A percentile compares a stretch with the other conserved stretches of the same genome.
These are phyloP conservation scores for Meteorus colon DNA, from an alignment of 2,888 invertebrate genomes.

Conservation along the genomic window DNA sequence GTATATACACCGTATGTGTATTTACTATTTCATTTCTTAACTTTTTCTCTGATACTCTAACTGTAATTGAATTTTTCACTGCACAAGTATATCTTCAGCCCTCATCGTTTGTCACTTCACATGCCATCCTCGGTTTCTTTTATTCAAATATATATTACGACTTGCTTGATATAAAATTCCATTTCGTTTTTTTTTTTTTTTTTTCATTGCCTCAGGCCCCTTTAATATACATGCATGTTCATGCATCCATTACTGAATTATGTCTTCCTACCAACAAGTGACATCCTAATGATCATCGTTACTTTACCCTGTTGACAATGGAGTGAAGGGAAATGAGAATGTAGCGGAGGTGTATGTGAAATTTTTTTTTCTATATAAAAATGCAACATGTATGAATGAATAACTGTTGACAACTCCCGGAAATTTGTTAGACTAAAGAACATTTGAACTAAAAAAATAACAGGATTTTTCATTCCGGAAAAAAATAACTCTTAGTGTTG, in stretches of 20 bases:
- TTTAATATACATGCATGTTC: neutral
- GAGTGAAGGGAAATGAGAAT: conserved; percentile 16
- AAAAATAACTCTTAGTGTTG: no score
- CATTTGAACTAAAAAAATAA: neutral
- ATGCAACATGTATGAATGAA: neutral
- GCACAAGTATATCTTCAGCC: neutral
- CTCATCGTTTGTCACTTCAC: neutral
- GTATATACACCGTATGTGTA: no score
- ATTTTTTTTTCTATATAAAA: neutral
- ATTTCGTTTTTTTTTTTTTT: neutral
- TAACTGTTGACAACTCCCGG: neutral
- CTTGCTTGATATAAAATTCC: no score
- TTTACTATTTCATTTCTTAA: no score
- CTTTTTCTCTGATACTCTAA: no score
- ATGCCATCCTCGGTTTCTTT: neutral
- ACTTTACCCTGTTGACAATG: conserved; percentile 28
- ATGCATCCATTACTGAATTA: neutral
- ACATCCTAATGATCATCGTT: conserved; percentile 31
- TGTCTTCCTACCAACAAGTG: conserved; percentile 13
- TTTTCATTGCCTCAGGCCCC: neutral
- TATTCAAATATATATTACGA: neutral
- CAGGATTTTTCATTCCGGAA: neutral
- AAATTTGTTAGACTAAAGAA: no score
- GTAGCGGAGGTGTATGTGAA: neutral
- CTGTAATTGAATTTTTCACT: no score